Percentiles rank a stretch among this genome's conserved stretches.
phyloP scores from a whole-genome alignment of 1,140 invertebrate species.

The Bombus picipes region DNA sequence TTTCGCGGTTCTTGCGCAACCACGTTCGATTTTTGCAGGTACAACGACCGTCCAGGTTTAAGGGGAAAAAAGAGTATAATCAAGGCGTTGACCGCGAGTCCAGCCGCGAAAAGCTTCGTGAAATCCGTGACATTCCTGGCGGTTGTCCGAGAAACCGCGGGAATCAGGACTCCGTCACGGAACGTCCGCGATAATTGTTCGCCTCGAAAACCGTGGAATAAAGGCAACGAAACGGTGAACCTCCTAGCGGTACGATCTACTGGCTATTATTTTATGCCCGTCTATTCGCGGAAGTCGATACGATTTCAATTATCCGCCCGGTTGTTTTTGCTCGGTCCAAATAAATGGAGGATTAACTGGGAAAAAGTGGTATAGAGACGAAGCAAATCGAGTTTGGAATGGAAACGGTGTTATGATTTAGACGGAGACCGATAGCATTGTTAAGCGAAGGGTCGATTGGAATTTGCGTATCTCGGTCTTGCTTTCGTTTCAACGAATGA shows the following conservation, averaged over 20 bases:
- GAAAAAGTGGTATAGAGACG: not conserved
- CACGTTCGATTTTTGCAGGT: constrained; percentile 26
- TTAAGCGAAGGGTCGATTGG: too few species aligned
- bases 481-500: too few species aligned
- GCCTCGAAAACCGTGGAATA: constrained; percentile 56
- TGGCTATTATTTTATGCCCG: constrained; percentile 18
- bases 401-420: not conserved
- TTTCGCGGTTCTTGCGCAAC: constrained; percentile 43
- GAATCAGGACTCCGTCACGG: constrained; percentile 48
- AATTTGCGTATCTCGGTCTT: too few species aligned
- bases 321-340: constrained; percentile 2
- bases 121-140: constrained; percentile 49
- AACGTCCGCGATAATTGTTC: constrained; percentile 54
- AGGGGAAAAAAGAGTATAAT: constrained; percentile 2
- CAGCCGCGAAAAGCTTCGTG: constrained; percentile 22
- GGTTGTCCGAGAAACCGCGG: constrained; percentile 36
- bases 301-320: not conserved
- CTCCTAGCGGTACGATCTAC: constrained; percentile 46
- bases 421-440: too few species aligned
- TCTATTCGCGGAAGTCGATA: not conserved
- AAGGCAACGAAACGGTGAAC: constrained; percentile 30
- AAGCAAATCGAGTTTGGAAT: not conserved
- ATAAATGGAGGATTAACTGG: not conserved
- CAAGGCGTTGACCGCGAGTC: constrained; percentile 3
- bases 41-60: not conserved